Evolutionary conservation across 1,140 invertebrate species (phyloP).

Genomic region (Tetramorium alpestre): DNA sequence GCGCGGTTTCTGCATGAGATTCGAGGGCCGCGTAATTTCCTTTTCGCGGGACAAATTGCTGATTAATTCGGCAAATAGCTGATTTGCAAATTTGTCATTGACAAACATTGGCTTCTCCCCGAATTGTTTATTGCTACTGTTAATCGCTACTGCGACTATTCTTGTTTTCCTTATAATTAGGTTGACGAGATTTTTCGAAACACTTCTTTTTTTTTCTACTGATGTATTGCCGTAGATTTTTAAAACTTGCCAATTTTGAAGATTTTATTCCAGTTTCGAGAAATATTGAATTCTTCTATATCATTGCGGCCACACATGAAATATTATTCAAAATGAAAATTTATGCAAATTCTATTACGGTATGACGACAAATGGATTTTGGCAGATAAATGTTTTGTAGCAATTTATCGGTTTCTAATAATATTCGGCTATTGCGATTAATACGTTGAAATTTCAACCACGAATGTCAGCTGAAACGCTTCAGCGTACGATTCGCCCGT

Average conservation of each 20-base stretch:
- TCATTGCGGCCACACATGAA: background rate
- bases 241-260: background rate
- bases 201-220: background rate
- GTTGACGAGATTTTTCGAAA: background rate
- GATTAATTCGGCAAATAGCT: slow-evolving; percentile 50
- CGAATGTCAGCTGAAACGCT: slow-evolving; percentile 34
- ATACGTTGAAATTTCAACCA: slow-evolving; percentile 41
- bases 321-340: background rate
- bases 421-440: slow-evolving; percentile 29
- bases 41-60: slow-evolving; percentile 28
- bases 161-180: background rate
- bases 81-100: slow-evolving; percentile 23
- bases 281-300: slow-evolving; percentile 10
- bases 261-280: background rate
- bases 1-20: slow-evolving; percentile 17
- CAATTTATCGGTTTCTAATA: background rate
- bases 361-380: background rate
- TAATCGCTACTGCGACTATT: background rate
- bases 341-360: background rate
- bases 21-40: slow-evolving; percentile 8
- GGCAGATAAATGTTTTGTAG: background rate
- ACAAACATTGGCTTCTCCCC: background rate
- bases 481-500: slow-evolving; percentile 31
- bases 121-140: background rate
- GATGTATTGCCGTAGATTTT: background rate